Conservation (phyloP, 2,113 vertebrate genomes). For the Pleuronectes platessa region DNA sequence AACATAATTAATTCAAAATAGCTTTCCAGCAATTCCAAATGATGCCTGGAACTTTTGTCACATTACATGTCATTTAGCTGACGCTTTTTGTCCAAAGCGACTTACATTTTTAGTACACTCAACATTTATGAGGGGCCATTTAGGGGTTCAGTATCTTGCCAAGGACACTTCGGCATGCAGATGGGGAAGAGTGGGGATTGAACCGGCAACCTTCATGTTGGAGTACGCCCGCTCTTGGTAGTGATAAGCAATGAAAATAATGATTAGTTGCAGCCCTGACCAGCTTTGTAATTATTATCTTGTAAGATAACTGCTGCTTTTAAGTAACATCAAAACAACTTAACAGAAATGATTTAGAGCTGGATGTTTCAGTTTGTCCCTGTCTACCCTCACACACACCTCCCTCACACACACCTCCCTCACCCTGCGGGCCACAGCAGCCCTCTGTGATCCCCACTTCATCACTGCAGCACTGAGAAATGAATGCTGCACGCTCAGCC, state of each 20-base stretch:
- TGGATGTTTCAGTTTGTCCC: background rate
- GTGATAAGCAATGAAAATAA: background rate
- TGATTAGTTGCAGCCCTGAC: background rate
- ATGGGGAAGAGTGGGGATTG: too few relatives aligned
- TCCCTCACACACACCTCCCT: too few relatives aligned
- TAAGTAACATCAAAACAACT: background rate
- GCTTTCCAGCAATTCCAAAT: background rate
- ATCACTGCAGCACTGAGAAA: background rate
- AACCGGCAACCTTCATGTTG: too few relatives aligned
- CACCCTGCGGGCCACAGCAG: background rate
- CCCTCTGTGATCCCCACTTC: background rate
- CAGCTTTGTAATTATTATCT: background rate
- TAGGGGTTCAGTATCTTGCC: too few relatives aligned
- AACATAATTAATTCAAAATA: background rate
- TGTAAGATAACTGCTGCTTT: background rate
- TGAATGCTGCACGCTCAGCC: background rate
- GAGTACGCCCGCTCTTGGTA: too few relatives aligned
- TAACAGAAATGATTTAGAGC: background rate
- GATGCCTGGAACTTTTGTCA: background rate
- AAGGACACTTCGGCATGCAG: too few relatives aligned
- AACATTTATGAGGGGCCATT: too few relatives aligned
- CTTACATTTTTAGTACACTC: too few relatives aligned
- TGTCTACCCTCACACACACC: background rate
- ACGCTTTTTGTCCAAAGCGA: too few relatives aligned
- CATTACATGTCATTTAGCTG: too few relatives aligned